A percentile compares a stretch with the other conserved stretches of the same genome.
phyloP scores from a whole-genome alignment of 2,797 vertebrate genomes.

The Alauda arvensis region DNA sequence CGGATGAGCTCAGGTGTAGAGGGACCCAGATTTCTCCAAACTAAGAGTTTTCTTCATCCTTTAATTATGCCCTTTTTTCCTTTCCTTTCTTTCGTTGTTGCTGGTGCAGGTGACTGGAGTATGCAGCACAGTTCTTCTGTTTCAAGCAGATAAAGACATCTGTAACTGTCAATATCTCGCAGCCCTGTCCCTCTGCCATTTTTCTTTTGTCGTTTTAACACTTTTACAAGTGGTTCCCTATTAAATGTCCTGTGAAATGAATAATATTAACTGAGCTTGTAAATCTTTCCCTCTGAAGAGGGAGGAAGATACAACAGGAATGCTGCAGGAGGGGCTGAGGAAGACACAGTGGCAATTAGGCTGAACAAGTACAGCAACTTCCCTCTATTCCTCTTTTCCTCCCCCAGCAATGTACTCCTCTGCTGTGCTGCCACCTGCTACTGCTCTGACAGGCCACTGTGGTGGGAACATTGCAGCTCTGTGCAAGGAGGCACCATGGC shows the following conservation, averaged over 20 bases:
- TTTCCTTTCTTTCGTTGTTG: not conserved
- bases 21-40: not conserved
- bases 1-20: not conserved
- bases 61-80: not conserved
- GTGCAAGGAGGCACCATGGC: fast-evolving
- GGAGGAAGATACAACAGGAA: not conserved
- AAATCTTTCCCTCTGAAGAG: slow-evolving; percentile 1
- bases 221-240: slow-evolving; percentile 13
- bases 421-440: fast-evolving
- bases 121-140: not conserved
- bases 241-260: slow-evolving; percentile 8
- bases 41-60: not conserved
- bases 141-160: slow-evolving; percentile 29
- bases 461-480: fast-evolving
- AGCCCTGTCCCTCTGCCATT: slow-evolving; percentile 8
- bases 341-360: not conserved
- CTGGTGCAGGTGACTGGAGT: not conserved
- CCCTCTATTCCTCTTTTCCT: not conserved
- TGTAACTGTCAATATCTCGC: slow-evolving; percentile 4
- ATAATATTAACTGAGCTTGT: not conserved
- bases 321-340: not conserved
- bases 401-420: not conserved
- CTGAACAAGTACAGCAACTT: not conserved
- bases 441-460: not conserved
- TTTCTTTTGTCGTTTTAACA: slow-evolving; percentile 31